Base-by-base conservation (phyloP, 1,140 invertebrate genomes). In the Andricus grossulariae region DNA sequence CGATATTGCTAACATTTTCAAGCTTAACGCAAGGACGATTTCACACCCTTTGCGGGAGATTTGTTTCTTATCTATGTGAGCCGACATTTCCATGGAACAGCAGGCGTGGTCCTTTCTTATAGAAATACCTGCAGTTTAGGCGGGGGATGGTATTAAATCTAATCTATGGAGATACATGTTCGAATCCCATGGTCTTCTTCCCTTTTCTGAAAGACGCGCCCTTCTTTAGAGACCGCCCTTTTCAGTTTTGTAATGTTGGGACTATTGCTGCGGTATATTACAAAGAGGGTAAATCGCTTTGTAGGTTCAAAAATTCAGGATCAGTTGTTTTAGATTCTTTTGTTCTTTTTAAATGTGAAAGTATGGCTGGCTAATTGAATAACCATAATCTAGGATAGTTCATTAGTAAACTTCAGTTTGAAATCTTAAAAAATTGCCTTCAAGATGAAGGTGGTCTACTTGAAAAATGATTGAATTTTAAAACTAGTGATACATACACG, bases 51-150 rank as follows among this genome's bases (percentile, higher is more conserved):
- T 21, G 19, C 19, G 19, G 25, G 21, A 32, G 13, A 25, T 60
- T 32, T 60, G 57, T 60, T 60, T 45, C 60, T 45, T 66, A 66
- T 66, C 60, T 45, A 13, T 19, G 13, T 18, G 45, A 54, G n/a
- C 49, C 5, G 15, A 49, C 25, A 32, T 74, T 5, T 49, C 21
- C 32, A 55, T 57, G 66, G 75, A 79, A 71, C 25, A n/a, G 54
- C 81, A 86, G 80, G 82, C 80, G 84, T 83, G 84, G 80, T 71
- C 71, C 72, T 72, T 83, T 83, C 77, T 81, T 83, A 86, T 66
- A 16, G 15, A 70, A 51, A 49, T 50, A 71, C 18, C 54, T 60
- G 19, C 50, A n/a, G 51, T 78, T 71, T 13, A 50, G 25, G 39
- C 19, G 51, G n/a, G 60, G 72, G 72, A 19, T 73, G 50, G 21